Base-by-base conservation (phyloP, 1,140 invertebrate species). In the Schlechtendalia chinensis region DNA sequence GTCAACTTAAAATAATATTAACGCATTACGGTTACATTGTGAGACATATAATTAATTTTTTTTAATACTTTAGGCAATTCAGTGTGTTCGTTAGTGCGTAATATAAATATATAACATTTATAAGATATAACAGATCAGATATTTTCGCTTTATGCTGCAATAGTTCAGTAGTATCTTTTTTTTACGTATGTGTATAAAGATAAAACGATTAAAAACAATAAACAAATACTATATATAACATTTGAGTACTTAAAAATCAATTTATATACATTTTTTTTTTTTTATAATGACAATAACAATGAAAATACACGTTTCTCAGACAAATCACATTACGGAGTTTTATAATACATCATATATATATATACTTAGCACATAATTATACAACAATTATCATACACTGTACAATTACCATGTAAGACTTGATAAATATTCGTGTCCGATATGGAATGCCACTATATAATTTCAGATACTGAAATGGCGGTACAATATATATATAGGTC, bases 401-500 rank as follows among this genome's bases (percentile, higher is more conserved):
- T 5, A 72, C 50, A 53, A 72, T 50, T 29, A 72, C 17, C 12
- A 29, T 17, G n/a, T 10, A n/a, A 54, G 27, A 10, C 1, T 29
- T 29, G 53, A 39, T 39, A 29, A 27, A 54, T 47, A 72, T 54
- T 54, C 17, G 45, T 24, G 24, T 69, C 39, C n/a, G 16, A 54
- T 29, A 2, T 54, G 50, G 69, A 72, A 72, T 72, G 69, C 50
- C 69, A 54, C 10, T 72, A 6, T 39, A 39, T 72, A 14, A 29
- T 1, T 50, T n/a, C 27, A 12, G 50, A 53, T 72, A 72, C 69
- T 72, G 69, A 72, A 72, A 54, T n/a, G 69, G 69, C 12, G 47
- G 27, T 72, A 16, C 8, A 47, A 6, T 65, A 39, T 22, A 24
- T 27, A 27, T 27, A n/a, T n/a, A n/a, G n/a, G n/a, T n/a, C n/a